Conservation (phyloP, 2,888 invertebrate genomes). For the Platerodrilus igneus region DNA sequence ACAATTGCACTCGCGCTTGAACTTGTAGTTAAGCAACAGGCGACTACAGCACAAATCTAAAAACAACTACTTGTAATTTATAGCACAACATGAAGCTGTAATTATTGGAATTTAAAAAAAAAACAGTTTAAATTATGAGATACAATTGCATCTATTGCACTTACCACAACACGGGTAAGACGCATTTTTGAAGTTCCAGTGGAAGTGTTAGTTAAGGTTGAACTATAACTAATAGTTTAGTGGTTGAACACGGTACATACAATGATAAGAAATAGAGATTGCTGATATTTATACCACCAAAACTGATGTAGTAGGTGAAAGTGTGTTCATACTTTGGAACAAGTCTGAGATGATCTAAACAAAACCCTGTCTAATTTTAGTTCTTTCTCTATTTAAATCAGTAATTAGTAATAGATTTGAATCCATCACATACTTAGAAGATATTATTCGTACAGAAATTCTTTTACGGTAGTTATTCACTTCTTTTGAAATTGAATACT, state of each 20-base stretch:
- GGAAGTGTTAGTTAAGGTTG: not conserved
- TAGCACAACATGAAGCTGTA: not conserved
- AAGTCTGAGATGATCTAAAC: too few relatives aligned
- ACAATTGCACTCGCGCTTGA: conserved; percentile 33
- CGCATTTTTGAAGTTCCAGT: conserved; percentile 11
- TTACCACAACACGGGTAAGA: conserved; percentile 16
- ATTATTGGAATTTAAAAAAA: not conserved
- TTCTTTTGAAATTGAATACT: too few relatives aligned
- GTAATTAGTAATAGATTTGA: too few relatives aligned
- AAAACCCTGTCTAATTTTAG: too few relatives aligned
- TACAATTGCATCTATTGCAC: conserved; percentile 10
- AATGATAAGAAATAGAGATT: conserved; percentile 28
- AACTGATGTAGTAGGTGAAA: conserved; percentile 25
- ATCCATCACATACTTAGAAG: too few relatives aligned
- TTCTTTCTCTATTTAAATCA: too few relatives aligned
- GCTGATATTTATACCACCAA: conserved; percentile 30
- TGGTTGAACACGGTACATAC: conserved; percentile 28
- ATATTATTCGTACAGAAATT: too few relatives aligned
- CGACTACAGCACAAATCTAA: conserved; percentile 36
- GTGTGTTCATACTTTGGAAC: too few relatives aligned
- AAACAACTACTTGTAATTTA: conserved; percentile 18
- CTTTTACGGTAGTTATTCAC: too few relatives aligned
- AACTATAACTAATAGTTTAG: conserved; percentile 10
- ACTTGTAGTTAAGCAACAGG: conserved; percentile 28
- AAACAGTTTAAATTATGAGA: not conserved